phyloP scores from a whole-genome alignment of 1,140 invertebrate species.

The Agrypnia vestita region DNA sequence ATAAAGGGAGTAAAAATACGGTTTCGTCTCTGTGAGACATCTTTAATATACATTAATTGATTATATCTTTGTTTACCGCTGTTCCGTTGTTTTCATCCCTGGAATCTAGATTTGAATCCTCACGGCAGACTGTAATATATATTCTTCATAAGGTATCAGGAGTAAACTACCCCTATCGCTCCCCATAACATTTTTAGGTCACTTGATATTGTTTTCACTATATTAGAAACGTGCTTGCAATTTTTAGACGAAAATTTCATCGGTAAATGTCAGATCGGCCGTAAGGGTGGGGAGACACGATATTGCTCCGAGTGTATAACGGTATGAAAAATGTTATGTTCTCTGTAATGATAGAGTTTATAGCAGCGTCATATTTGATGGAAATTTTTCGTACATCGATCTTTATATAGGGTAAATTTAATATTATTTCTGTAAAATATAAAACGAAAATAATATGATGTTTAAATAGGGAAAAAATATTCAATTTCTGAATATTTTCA shows the following conservation, averaged over 20 bases:
- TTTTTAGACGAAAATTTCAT: constrained; percentile 62
- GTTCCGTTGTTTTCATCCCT: background rate
- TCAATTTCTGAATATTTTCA: too few species aligned
- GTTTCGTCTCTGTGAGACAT: too few species aligned
- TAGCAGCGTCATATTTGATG: constrained; percentile 4
- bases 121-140: constrained; percentile 53
- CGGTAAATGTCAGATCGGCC: constrained; percentile 61
- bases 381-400: background rate
- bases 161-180: constrained; percentile 60
- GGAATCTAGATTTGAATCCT: constrained; percentile 21
- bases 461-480: too few species aligned
- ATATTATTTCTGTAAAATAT: too few species aligned
- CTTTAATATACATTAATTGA: too few species aligned
- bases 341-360: background rate
- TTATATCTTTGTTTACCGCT: too few species aligned
- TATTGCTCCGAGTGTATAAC: constrained; percentile 32
- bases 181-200: constrained; percentile 61
- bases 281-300: constrained; percentile 45
- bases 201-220: constrained; percentile 63
- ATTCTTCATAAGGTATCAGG: constrained; percentile 61
- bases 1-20: too few species aligned
- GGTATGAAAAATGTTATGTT: constrained; percentile 35
- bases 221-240: constrained; percentile 62
- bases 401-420: too few species aligned
- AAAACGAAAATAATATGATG: too few species aligned